These are phyloP conservation scores for Montifringilla adamsi DNA, from an alignment of 2,113 vertebrate species.

Conservation along the genomic window DNA sequence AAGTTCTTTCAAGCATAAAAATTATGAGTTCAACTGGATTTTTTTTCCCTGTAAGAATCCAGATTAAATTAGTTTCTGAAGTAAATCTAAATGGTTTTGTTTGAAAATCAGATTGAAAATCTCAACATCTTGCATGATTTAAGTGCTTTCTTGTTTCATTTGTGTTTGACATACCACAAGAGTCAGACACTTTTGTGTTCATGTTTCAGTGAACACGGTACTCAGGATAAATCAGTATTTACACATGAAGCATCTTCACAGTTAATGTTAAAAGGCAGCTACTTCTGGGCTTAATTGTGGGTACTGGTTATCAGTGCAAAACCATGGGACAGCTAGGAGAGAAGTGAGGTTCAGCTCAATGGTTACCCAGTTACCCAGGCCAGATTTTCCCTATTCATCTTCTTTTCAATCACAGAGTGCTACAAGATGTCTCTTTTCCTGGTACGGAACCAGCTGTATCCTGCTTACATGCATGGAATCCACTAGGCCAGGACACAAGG, in stretches of 20 bases:
- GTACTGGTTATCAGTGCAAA: not conserved
- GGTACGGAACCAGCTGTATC: not conserved
- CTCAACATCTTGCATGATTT: not conserved
- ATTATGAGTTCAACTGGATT: not conserved
- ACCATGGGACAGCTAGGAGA: not conserved
- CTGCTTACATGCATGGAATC: not conserved
- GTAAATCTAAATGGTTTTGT: not conserved
- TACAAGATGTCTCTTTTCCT: not conserved
- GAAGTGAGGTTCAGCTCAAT: not conserved
- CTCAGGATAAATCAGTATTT: not conserved
- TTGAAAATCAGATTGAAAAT: slow-evolving; percentile 10
- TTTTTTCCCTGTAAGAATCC: not conserved
- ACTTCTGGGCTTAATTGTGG: not conserved
- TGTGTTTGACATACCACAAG: not conserved
- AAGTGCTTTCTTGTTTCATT: not conserved
- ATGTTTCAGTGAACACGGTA: not conserved
- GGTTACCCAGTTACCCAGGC: not conserved
- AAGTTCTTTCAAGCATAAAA: not conserved
- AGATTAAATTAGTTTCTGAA: not conserved
- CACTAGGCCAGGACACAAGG: not conserved
- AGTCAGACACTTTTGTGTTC: not conserved
- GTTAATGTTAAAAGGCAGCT: not conserved
- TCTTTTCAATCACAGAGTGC: not conserved
- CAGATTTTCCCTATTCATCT: not conserved
- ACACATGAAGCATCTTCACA: not conserved